phyloP scores from a whole-genome alignment of 2,888 invertebrate species.

The Acleris holmiana region DNA sequence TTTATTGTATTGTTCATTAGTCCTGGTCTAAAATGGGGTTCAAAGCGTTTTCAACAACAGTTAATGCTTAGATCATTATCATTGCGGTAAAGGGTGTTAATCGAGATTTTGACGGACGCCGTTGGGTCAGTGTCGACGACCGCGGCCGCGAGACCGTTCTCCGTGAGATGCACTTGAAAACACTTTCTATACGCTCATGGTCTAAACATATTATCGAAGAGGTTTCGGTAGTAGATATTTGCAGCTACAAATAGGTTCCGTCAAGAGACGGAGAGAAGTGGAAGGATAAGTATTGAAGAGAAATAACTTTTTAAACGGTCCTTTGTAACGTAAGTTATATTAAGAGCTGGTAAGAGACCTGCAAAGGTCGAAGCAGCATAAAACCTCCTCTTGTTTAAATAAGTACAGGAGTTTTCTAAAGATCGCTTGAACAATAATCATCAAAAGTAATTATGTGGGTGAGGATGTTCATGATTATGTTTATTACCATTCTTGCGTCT shows the following conservation, averaged over 20 bases:
- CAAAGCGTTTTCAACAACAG: slow-evolving; percentile 3
- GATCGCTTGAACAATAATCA: too few relatives aligned
- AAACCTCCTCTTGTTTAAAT: too few relatives aligned
- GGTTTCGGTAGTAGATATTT: neutral
- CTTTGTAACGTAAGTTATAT: too few relatives aligned
- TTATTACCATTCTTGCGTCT: too few relatives aligned
- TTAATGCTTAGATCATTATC: slow-evolving; percentile 6
- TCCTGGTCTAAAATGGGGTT: slow-evolving; percentile 2
- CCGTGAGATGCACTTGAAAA: slow-evolving; percentile 11
- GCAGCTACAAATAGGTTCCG: neutral
- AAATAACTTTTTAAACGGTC: too few relatives aligned
- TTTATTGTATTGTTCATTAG: slow-evolving; percentile 4
- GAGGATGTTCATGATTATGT: too few relatives aligned
- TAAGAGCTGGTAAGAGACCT: too few relatives aligned
- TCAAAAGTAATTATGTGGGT: too few relatives aligned
- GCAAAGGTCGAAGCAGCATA: too few relatives aligned
- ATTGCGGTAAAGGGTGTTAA: slow-evolving; percentile 25
- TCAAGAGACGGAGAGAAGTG: too few relatives aligned
- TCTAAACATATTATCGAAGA: neutral
- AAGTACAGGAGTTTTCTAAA: too few relatives aligned
- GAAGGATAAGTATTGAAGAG: too few relatives aligned
- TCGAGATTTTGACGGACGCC: slow-evolving; percentile 23
- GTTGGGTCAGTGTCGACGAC: slow-evolving; percentile 23
- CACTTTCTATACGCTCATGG: slow-evolving; percentile 4
- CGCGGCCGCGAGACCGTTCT: slow-evolving; percentile 12